Conservation (phyloP, 2,113 vertebrate species). For the Melanerpes aurifrons region DNA sequence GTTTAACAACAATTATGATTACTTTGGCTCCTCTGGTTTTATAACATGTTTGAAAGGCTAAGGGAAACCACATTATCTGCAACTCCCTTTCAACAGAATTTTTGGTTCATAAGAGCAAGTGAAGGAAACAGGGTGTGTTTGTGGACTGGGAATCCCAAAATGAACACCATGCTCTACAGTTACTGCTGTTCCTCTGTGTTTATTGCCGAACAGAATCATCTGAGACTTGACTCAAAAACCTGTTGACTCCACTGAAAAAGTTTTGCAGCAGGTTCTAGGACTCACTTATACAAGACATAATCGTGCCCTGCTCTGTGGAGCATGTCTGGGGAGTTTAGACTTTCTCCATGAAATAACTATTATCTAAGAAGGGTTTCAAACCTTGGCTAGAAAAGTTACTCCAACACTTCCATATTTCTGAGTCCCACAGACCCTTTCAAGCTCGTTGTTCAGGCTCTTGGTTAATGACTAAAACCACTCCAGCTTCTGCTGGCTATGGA, state of each 20-base stretch:
- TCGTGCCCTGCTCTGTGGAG: neutral
- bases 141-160: constrained; percentile 9
- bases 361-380: neutral
- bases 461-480: neutral
- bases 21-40: neutral
- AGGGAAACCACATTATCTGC: constrained; percentile 15
- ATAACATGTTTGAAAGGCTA: neutral
- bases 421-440: neutral
- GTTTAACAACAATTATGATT: constrained; percentile 4
- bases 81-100: constrained; percentile 1
- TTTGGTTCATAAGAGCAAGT: neutral
- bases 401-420: neutral
- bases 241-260: neutral
- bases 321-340: neutral
- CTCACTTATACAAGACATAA: neutral
- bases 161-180: neutral
- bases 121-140: constrained; percentile 15
- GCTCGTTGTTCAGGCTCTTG: too few species aligned
- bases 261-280: neutral
- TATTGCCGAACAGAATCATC: neutral
- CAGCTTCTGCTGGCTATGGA: neutral
- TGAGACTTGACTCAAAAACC: neutral
- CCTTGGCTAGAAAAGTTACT: neutral
- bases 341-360: neutral
- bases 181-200: neutral